Base-by-base conservation (phyloP, 2,888 invertebrate species). In the Heliconius ismenius region DNA sequence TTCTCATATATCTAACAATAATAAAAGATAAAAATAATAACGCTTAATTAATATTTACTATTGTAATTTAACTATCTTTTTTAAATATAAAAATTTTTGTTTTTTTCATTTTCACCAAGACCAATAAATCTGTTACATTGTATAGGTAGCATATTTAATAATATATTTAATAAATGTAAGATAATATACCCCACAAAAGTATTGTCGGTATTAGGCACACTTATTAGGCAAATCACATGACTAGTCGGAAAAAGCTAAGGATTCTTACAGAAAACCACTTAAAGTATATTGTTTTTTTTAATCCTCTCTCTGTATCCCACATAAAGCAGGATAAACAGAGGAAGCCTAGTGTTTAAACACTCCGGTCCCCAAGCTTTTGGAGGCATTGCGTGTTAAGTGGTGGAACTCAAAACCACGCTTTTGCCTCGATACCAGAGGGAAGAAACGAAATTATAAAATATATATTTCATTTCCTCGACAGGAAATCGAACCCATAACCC, bases 181-280 rank as follows among this genome's bases (percentile, higher is more conserved):
- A 65, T n/a, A 36, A 54, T 54, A 28, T 49, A 11, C 18, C 9
- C 13, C 10, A 54, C 15, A 54, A 4, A 28, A 11, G 24, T 54
- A 13, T 28, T 49, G 69, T 54, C 28, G 11, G 49, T 69, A 54
- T 54, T 65, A 36, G 64, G 49, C 13, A 28, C n/a, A 49, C 28
- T 54, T 69, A 54, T 69, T 54, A 21, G 13, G 4, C 15, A 21
- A 58, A 70, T 70, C 32, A 70, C 24, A 10, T 70, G 85, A 86
- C 86, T 86, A 86, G 87, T 87, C 87, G 86, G 86, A 86, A 86
- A 83, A 83, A 81, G 83, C 74, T 80, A 82, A 82, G 82, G 84
- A 81, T 80, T 78, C 64, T 79, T 83, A 83, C 83, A 83, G 83
- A 84, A 78, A 82, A 81, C 82, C 84, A 86, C 86, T 88, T 86